phyloP scores from a whole-genome alignment of 2,888 invertebrate genomes.

The Acronicta psi region DNA sequence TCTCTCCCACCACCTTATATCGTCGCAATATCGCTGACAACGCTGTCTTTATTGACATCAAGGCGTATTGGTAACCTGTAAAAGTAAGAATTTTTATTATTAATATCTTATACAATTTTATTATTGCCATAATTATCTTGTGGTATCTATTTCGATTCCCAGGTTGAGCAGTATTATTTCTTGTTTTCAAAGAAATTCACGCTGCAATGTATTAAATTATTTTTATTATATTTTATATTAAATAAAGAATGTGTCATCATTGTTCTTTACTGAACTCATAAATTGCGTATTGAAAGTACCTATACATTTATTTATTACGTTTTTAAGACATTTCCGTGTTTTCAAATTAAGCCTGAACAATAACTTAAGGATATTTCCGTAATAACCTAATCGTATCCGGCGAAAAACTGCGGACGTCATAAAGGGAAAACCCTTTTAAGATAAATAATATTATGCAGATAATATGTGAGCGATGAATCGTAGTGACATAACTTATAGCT shows the following conservation, averaged over 20 bases:
- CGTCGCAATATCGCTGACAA: constrained; percentile 68
- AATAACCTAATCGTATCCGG: constrained; percentile 1
- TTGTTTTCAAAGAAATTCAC: background rate
- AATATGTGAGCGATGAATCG: constrained; percentile 22
- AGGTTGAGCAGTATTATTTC: no score
- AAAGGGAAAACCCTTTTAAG: constrained; percentile 25
- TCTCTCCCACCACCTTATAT: constrained; percentile 69
- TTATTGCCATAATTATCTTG: no score
- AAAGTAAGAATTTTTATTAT: constrained; percentile 20
- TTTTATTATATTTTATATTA: no score
- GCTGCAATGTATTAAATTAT: no score
- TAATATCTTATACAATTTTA: no score
- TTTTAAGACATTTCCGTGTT: no score
- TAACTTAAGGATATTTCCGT: constrained; percentile 16
- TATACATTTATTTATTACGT: no score
- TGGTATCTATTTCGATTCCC: no score
- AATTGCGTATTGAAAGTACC: no score
- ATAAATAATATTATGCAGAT: constrained; percentile 22
- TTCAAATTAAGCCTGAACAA: no score
- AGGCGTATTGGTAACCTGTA: constrained; percentile 81
- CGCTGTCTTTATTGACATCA: constrained; percentile 81
- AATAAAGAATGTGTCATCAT: no score
- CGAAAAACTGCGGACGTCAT: constrained; percentile 9
- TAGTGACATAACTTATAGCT: background rate
- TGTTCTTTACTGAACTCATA: no score